phyloP scores from a whole-genome alignment of 2,113 vertebrate genomes.

The Canis aureus region DNA sequence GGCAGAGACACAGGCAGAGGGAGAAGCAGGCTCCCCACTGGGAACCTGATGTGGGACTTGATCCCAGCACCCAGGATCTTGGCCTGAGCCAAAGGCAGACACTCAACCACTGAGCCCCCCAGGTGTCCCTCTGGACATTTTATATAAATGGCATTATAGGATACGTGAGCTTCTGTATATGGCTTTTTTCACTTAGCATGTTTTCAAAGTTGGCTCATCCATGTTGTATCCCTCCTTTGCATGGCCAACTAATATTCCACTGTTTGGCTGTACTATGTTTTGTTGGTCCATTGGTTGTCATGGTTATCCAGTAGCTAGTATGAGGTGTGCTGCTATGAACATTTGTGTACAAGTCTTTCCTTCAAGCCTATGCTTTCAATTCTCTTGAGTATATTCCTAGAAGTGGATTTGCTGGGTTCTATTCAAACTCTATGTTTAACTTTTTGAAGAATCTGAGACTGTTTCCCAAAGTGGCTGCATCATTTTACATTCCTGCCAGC shows the following conservation, averaged over 20 bases:
- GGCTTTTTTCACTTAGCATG: background rate
- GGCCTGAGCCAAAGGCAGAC: too few relatives aligned
- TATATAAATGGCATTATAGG: background rate
- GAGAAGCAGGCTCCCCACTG: too few relatives aligned
- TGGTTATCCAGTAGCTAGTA: background rate
- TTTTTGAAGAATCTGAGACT: constrained; percentile 16
- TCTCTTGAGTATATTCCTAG: background rate
- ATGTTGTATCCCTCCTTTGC: background rate
- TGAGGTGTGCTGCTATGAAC: background rate
- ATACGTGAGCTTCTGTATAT: background rate
- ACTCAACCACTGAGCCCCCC: too few relatives aligned
- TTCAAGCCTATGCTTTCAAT: background rate
- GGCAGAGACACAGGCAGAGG: too few relatives aligned
- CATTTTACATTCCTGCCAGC: background rate
- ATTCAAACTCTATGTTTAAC: background rate
- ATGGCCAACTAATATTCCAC: background rate
- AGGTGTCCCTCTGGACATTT: background rate
- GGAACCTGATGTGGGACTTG: too few relatives aligned
- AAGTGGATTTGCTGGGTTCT: background rate
- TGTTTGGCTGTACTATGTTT: background rate
- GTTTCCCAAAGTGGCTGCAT: background rate
- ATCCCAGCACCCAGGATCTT: too few relatives aligned
- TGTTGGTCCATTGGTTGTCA: background rate
- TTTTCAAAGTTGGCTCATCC: background rate
- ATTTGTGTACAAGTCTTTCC: background rate